Conservation (phyloP, 2,113 vertebrate species). For the Patagioenas fasciata region DNA sequence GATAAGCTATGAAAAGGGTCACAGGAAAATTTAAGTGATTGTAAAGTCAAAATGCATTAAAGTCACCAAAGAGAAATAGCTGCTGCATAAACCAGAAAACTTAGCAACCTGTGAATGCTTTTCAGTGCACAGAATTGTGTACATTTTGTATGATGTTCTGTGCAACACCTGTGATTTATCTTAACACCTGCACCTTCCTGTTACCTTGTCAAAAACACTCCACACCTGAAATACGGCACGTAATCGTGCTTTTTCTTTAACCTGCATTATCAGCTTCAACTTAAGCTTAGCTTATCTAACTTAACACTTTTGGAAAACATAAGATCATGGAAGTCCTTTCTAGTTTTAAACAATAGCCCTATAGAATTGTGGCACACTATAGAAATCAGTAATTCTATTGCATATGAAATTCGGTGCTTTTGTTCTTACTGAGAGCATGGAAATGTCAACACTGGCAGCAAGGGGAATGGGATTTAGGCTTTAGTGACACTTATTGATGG, state of each 20-base stretch:
- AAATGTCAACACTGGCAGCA: neutral
- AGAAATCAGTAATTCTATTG: neutral
- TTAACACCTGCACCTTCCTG: neutral
- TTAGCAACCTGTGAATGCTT: neutral
- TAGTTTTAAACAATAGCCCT: neutral
- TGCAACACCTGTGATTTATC: neutral
- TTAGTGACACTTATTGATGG: neutral
- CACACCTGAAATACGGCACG: neutral
- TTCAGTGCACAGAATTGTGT: neutral
- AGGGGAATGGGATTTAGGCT: neutral
- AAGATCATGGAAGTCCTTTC: neutral
- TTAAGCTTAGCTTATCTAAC: neutral
- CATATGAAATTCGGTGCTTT: neutral
- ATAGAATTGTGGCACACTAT: fast-evolving
- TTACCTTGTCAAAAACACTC: neutral
- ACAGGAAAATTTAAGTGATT: constrained; percentile 8
- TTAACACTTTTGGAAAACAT: neutral
- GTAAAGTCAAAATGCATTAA: constrained; percentile 38
- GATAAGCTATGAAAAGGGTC: neutral
- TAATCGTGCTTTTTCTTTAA: neutral
- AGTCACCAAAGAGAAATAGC: neutral
- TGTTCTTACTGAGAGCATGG: neutral
- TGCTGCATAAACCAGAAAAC: neutral
- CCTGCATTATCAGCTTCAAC: neutral
- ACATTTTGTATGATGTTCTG: neutral